These are phyloP conservation scores for Sturnira hondurensis DNA, from an alignment of 2,113 vertebrate genomes.

Conservation along the genomic window DNA sequence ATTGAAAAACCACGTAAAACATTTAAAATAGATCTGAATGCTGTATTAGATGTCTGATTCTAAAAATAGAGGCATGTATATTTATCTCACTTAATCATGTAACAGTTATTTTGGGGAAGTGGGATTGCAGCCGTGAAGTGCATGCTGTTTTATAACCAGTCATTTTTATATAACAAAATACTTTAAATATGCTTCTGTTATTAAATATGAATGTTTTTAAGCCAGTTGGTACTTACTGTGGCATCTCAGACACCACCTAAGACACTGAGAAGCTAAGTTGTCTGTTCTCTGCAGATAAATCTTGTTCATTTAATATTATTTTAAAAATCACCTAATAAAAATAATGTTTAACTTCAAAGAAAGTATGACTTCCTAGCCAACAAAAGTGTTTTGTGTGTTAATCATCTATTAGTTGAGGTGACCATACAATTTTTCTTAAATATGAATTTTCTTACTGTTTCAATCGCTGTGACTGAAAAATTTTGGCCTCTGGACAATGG, in stretches of 20 bases:
- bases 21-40: not conserved
- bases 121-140: not conserved
- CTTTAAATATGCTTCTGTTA: not conserved
- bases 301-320: not conserved
- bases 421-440: not conserved
- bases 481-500: not conserved
- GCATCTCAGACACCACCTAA: not conserved
- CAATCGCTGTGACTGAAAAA: not conserved
- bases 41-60: not conserved
- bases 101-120: not conserved
- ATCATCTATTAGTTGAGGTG: not conserved
- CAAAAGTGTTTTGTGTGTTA: not conserved
- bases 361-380: not conserved
- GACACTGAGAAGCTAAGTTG: not conserved
- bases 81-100: not conserved
- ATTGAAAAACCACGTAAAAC: not conserved
- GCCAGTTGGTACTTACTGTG: not conserved
- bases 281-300: not conserved
- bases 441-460: conserved; percentile 21
- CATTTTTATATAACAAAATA: not conserved
- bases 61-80: not conserved
- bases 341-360: not conserved
- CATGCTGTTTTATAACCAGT: not conserved
- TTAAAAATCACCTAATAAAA: not conserved
- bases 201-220: not conserved